These are phyloP conservation scores for Ardeotis arabs DNA, from an alignment of 2,113 vertebrate species.

Conservation along the genomic window DNA sequence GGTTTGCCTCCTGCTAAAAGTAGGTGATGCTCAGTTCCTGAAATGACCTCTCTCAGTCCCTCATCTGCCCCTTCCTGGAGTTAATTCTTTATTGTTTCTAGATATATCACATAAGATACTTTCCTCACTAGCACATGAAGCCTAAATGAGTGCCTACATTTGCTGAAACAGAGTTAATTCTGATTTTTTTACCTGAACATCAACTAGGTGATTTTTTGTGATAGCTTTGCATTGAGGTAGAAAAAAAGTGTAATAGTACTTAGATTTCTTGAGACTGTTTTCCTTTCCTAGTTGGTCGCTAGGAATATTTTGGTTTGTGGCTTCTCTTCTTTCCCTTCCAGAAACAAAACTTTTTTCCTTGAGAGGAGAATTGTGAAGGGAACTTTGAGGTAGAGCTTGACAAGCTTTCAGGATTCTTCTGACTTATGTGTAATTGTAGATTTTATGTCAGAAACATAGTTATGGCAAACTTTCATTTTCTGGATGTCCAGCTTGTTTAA, in stretches of 20 bases:
- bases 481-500: neutral
- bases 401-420: neutral
- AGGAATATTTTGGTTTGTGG: neutral
- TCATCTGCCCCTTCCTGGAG: neutral
- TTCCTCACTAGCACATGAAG: neutral
- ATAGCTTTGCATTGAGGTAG: neutral
- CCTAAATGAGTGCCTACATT: neutral
- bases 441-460: neutral
- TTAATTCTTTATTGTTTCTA: neutral
- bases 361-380: neutral
- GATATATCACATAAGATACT: neutral
- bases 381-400: neutral
- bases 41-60: neutral
- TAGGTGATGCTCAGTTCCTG: neutral
- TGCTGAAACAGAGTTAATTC: neutral
- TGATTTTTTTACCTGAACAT: neutral
- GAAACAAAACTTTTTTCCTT: neutral
- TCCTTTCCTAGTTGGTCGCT: neutral
- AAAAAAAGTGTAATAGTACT: neutral
- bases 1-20: neutral
- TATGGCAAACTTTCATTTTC: neutral
- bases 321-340: neutral
- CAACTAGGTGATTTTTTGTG: neutral
- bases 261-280: neutral
- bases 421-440: neutral